Base-by-base conservation (phyloP, 2,113 vertebrate genomes). In the Zingel zingel region DNA sequence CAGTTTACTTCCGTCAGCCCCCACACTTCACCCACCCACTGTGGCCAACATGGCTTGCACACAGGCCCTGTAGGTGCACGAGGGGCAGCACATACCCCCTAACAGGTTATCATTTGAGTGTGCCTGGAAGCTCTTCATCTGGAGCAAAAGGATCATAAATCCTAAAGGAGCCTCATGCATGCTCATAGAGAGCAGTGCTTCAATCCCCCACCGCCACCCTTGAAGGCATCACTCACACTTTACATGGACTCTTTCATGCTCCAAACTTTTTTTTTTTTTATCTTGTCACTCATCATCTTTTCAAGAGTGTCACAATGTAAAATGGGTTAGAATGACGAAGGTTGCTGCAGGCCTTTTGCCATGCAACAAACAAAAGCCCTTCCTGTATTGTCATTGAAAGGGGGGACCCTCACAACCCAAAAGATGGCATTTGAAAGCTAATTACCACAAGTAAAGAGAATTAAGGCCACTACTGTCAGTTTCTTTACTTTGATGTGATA, bases 321-420 rank as follows among this genome's bases (percentile, higher is more conserved):
- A 53, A 74, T 73, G 81, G 66, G 62, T 81, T 50, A 1, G 47
- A 87, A 83, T 75, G 58, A 67, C 77, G 61, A 65, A 73, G 80
- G 71, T 64, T 81, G 88, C 69, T 58, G 79, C 58, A 7, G 83
- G 81, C 89, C 85, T 77, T 90, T 93, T 91, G 94, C 92, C 83
- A 91, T 89, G 36, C 90, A 87, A 89, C 86, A 89, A 82, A 85
- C 83, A 89, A 88, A 91, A 92, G 76, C 45, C 61, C 33, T 76
- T 89, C 76, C 73, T 86, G 70, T 88, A 92, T 94, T 93, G 88
- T 92, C 58, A 91, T 83, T 91, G 81, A 85, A 74, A 47, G 76
- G n/a, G 16, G 33, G 82, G 45, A 25, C 12, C 15, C 13, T 68
- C 48, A 0, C 56, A 3, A 13, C 18, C 69, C 50, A 43, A 67